Base-by-base conservation (phyloP, 2,888 invertebrate species). In the Oegoconia quadripuncta region DNA sequence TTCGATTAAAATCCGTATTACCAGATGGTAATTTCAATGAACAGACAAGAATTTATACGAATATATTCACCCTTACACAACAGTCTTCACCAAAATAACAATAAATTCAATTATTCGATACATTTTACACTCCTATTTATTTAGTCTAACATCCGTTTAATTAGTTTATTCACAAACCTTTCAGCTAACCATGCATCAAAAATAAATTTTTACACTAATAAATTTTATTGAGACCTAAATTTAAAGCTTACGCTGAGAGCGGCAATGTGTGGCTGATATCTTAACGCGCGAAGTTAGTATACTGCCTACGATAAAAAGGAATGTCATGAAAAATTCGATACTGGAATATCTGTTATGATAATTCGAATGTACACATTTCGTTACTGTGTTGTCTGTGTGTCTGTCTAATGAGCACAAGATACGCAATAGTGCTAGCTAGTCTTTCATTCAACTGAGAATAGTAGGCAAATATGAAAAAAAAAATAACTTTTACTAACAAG, bases 281-380 rank as follows among this genome's bases (percentile, higher is more conserved):
- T 50, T 47, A 39, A 39, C 40, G 17, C 51, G 35, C 35, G 39
- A 44, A 23, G 17, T 25, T 27, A 38, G 35, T 26, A 25, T 48
- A 50, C 52, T 46, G 51, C 52, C 55, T 61, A 55, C 30, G 39
- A 42, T 41, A 48, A 44, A 52, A 59, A 62, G 72, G 72, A 73
- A 73, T 73, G 72, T 73, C 64, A 64, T 66, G 64, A 67, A 57
- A 50, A 45, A 47, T 59, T 48, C 42, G 46, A 32, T 47, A 37
- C 17, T 48, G 39, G 38, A 47, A 44, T 42, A 32, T 33, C n/a
- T n/a, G n/a, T n/a, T n/a, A n/a, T n/a, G n/a, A n/a, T n/a, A n/a
- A n/a, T n/a, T n/a, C n/a, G n/a, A 28, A 18, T 23, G 31, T 34
- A 26, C 33, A 37, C 34, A 34, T 37, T 38, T 35, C 20, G 36